Base-by-base conservation (phyloP, 2,888 invertebrate species). In the Idaea dimidiata region DNA sequence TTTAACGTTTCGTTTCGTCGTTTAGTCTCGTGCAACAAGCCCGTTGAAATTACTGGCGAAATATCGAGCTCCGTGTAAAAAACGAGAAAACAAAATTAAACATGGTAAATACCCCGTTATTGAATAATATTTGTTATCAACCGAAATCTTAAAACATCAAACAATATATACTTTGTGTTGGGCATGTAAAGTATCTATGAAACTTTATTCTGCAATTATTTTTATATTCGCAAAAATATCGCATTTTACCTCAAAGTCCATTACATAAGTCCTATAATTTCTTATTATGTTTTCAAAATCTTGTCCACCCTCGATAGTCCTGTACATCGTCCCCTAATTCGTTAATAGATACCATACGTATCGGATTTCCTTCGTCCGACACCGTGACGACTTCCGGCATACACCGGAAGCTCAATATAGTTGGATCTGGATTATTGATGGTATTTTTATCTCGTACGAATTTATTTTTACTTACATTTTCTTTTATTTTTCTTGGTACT, bases 301-400 rank as follows among this genome's bases (percentile, higher is more conserved):
- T 68, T 62, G 71, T 74, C 76, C 69, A 75, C 74, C 68, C 70
- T 73, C 72, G 69, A 66, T 54, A 65, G 77, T 77, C 80, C 82
- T 78, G 74, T 76, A 72, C 68, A 73, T 72, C 68, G 71, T 79
- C 88, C 89, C 89, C 90, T 89, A 89, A 90, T 89, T 87, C 89
- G 86, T 83, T 91, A 89, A 91, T 89, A 89, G 89, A 90, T 88
- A 86, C 82, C 86, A 81, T 83, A 83, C 79, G 24, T 85, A 88
- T 88, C 87, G 81, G 82, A 87, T 89, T 84, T 87, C 89, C 81
- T 75, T 70, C 71, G 75, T 67, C 70, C 80, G 83, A 82, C 82
- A 81, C 76, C 77, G 81, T 83, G 84, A 85, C 86, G 83, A 84
- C 86, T 83, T 89, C 90, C 89, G 87, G 85, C 73, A 66, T 67